Base-by-base conservation (phyloP, 2,113 vertebrate genomes). In the Festucalex cinctus region DNA sequence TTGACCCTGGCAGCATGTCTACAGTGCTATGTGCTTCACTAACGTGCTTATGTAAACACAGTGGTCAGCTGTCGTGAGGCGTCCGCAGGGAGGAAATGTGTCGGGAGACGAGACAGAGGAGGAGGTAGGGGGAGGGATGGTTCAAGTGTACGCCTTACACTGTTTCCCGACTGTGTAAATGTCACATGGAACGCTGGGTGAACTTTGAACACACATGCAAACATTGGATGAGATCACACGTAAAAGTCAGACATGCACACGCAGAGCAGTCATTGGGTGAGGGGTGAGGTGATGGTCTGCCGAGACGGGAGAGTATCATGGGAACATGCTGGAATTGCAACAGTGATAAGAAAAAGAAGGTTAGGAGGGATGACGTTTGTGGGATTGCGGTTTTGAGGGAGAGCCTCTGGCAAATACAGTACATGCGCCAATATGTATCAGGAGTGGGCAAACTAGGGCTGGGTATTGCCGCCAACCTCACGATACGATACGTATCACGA, bases 121-220 rank as follows among this genome's bases (percentile, higher is more conserved):
- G 54, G 22, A 3, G 58, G 35, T 51, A 41, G 58, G 39, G 12
- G 22, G 26, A 36, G 16, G 37, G 22, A 65, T 48, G 69, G 44
- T 49, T 53, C 56, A 65, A 68, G 24, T 58, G 22, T 28, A 26
- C 35, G 59, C 67, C 61, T 79, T 70, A 72, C 35, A 62, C 32
- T 70, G 48, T 74, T 74, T 70, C 62, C 63, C 74, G 70, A 66
- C 46, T 60, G 66, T 65, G 60, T 62, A 73, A 66, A 73, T 67
- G 60, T 59, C 65, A 75, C 69, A 70, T 65, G 77, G 73, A 65
- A 68, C 28, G 10, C 44, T 63, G 36, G 51, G 56, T 80, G 76
- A 77, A 76, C 78, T 77, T 65, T 69, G 51, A 72, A 69, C 73
- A 60, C 36, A 60, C 12, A 39, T 20, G 20, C 36, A 71, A 51